Evolutionary conservation across 1,140 invertebrate species (phyloP).

Genomic region (Drosophila athabasca): DNA sequence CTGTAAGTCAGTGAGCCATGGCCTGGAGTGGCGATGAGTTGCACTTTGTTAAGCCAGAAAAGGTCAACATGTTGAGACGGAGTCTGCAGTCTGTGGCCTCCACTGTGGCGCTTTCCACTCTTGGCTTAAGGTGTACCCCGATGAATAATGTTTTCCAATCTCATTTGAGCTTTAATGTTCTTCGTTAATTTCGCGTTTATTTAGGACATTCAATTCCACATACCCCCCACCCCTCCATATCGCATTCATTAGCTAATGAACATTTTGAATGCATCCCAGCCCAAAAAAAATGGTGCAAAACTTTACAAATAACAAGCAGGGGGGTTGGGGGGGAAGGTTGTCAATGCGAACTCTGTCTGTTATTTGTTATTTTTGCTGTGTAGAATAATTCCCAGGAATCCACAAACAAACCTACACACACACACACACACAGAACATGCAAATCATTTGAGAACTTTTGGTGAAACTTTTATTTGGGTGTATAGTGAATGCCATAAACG

Average conservation of each 20-base stretch:
- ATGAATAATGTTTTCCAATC: too few species aligned
- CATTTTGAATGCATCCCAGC: not conserved
- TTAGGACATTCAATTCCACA: too few species aligned
- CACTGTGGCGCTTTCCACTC: not conserved
- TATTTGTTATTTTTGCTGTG: slow-evolving; percentile 7
- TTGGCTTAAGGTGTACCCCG: too few species aligned
- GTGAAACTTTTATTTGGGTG: slow-evolving; percentile 7
- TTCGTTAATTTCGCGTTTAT: too few species aligned
- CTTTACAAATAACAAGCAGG: not conserved
- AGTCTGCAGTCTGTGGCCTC: slow-evolving; percentile 16
- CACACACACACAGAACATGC: slow-evolving; percentile 1
- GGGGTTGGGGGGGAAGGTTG: not conserved
- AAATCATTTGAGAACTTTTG: slow-evolving; percentile 28
- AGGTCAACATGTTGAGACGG: slow-evolving; percentile 40
- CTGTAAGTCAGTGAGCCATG: slow-evolving; percentile 43
- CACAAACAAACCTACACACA: not conserved
- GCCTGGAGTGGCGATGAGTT: slow-evolving; percentile 38
- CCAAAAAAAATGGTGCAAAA: not conserved
- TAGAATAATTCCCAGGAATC: slow-evolving; percentile 3
- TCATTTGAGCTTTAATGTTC: too few species aligned
- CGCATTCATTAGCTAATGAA: not conserved
- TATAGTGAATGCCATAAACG: slow-evolving; percentile 4
- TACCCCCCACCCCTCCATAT: not conserved
- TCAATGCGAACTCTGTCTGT: slow-evolving; percentile 2
- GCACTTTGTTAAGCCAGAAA: slow-evolving; percentile 32